Base-by-base conservation (phyloP, 1,140 invertebrate genomes). In the Ylistrum balloti region DNA sequence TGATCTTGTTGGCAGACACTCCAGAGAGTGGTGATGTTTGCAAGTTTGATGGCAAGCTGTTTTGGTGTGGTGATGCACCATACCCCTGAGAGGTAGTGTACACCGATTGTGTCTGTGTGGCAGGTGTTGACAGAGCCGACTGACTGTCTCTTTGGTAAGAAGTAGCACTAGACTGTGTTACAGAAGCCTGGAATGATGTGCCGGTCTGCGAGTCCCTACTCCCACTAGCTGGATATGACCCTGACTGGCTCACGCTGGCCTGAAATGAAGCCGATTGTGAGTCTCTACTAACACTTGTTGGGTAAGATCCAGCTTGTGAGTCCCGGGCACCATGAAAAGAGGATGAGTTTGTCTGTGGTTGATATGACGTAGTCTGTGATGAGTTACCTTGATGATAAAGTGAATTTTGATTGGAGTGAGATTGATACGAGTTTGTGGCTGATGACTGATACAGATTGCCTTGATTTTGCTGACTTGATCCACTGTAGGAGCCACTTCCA, bases 1-100 rank as follows among this genome's bases (percentile, higher is more conserved):
- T 92, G 17, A 96, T 88, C 91, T 96, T 95, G 86, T 92, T 94
- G n/a, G 92, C 92, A 87, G 92, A 93, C 15, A 96, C 87, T 0
- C 92, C 92, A 87, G 92, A 93, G 9, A 96, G 88, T 0, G 94
- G 92, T 33, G 95, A 94, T 22, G 93, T 91, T 91, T 94, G 94
- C 48, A 94, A 56, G 33, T 88, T 93, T 17, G 90, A 91, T 33
- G 87, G 89, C 85, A 92, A 86, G 41, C 86, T 90, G 74, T 48
- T 90, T 38, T 92, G 91, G 48, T 92, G 91, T 74, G 89, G 33
- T 1, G 93, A 91, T 15, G 90, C 89, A 74, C 87, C 92, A 90
- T 41, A 94, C 11, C 90, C 91, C 87, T 94, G 92, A 7, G 93
- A 91, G 41, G 89, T 93, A 91, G 92, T 94, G 33, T 88, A 88